phyloP scores from a whole-genome alignment of 2,888 invertebrate species.

The Tenthredo notha region DNA sequence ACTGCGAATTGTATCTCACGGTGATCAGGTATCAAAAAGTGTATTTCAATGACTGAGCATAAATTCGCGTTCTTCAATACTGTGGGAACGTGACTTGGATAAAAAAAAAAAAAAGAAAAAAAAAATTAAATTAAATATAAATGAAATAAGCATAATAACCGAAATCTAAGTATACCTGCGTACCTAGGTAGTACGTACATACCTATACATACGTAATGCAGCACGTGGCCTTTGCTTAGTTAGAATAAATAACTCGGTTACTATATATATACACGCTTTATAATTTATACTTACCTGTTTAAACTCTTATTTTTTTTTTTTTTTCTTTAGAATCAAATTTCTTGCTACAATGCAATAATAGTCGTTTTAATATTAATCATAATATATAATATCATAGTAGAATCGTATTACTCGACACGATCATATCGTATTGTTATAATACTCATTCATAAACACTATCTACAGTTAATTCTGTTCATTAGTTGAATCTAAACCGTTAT shows the following conservation, averaged over 20 bases:
- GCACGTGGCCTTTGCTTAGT: not conserved
- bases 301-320: no score
- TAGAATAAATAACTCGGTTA: not conserved
- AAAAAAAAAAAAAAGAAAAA: not conserved
- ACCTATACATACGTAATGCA: not conserved
- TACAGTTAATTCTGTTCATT: not conserved
- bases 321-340: slow-evolving; percentile 15
- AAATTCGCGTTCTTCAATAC: not conserved
- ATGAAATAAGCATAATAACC: not conserved
- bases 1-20: slow-evolving; percentile 3
- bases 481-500: not conserved
- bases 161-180: not conserved
- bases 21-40: slow-evolving; percentile 21
- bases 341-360: not conserved
- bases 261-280: not conserved
- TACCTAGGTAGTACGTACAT: not conserved
- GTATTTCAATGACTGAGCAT: slow-evolving; percentile 1
- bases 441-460: no score
- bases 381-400: no score
- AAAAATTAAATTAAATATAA: not conserved
- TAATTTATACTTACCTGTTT: not conserved
- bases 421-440: no score
- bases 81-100: slow-evolving; percentile 12
- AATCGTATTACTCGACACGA: no score
- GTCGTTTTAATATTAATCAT: no score